Conservation (phyloP, 2,888 invertebrate genomes). For the Lymantria dispar region DNA sequence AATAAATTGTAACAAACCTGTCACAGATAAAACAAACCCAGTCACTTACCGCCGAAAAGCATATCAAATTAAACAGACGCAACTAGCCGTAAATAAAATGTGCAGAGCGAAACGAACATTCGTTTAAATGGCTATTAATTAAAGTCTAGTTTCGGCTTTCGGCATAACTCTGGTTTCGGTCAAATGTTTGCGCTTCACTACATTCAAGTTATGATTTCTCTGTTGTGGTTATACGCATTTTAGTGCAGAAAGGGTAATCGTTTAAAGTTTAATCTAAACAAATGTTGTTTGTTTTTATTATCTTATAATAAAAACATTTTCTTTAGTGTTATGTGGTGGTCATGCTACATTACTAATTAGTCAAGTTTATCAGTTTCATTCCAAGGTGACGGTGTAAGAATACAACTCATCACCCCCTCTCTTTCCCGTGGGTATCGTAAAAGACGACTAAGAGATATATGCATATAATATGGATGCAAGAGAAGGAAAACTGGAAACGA, state of each 20-base stretch:
- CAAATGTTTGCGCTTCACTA: conserved; percentile 17
- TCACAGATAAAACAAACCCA: neutral
- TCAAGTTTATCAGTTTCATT: no score
- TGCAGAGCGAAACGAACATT: conserved; percentile 11
- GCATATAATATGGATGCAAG: no score
- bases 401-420: no score
- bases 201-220: conserved; percentile 14
- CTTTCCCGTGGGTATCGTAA: no score
- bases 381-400: no score
- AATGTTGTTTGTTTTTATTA: no score
- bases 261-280: neutral
- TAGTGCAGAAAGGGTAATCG: neutral
- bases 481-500: no score
- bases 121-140: conserved; percentile 29
- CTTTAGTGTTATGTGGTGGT: no score
- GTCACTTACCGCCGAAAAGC: conserved; percentile 8
- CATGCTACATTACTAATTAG: no score
- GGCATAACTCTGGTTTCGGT: conserved; percentile 1
- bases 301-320: no score
- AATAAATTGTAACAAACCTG: neutral
- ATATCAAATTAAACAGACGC: conserved; percentile 20
- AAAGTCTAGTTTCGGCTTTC: conserved; percentile 21
- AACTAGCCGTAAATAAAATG: conserved; percentile 29
- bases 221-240: conserved; percentile 5
- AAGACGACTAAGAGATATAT: no score